Percentiles rank a stretch among this genome's conserved stretches.
phyloP scores from a whole-genome alignment of 1,140 invertebrate genomes.

The Drosophila triauraria region DNA sequence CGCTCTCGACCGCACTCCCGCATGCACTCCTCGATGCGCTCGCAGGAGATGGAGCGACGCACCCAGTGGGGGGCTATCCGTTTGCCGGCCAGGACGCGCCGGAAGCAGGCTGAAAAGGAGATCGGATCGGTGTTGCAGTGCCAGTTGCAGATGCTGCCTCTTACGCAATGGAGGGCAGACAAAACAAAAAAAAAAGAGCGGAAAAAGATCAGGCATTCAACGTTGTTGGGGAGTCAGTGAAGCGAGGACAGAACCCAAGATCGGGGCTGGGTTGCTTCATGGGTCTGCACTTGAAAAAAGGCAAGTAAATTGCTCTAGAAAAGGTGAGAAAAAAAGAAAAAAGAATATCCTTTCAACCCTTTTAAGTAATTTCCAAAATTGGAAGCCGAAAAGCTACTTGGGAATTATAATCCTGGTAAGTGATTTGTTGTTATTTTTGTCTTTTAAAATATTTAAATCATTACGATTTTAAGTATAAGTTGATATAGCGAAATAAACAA shows the following conservation, averaged over 20 bases:
- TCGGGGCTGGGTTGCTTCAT: conserved; percentile 42
- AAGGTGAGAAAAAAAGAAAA: background rate
- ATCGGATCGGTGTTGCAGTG: conserved; percentile 30
- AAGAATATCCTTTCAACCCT: background rate
- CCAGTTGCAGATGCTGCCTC: conserved; percentile 45
- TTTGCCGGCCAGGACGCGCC: conserved; percentile 89
- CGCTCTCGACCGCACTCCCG: conserved; percentile 90
- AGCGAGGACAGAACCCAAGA: conserved; percentile 62
- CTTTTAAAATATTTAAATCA: too few species aligned
- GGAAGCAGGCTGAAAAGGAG: conserved; percentile 89
- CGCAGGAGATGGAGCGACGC: conserved; percentile 88
- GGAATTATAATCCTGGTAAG: background rate
- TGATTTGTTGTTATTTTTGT: too few species aligned
- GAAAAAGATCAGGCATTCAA: conserved; percentile 33
- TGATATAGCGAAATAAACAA: too few species aligned
- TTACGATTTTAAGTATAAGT: too few species aligned
- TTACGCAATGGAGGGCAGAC: conserved; percentile 45
- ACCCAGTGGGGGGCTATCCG: conserved; percentile 89
- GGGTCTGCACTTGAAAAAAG: conserved; percentile 25
- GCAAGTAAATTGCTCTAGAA: background rate
- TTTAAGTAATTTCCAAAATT: background rate
- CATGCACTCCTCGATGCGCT: conserved; percentile 90
- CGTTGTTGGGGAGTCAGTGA: conserved; percentile 42
- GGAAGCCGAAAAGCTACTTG: background rate
- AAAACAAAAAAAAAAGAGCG: conserved; percentile 16